These are phyloP conservation scores for Euglossa dilemma DNA, from an alignment of 1,140 invertebrate genomes.

Conservation along the genomic window DNA sequence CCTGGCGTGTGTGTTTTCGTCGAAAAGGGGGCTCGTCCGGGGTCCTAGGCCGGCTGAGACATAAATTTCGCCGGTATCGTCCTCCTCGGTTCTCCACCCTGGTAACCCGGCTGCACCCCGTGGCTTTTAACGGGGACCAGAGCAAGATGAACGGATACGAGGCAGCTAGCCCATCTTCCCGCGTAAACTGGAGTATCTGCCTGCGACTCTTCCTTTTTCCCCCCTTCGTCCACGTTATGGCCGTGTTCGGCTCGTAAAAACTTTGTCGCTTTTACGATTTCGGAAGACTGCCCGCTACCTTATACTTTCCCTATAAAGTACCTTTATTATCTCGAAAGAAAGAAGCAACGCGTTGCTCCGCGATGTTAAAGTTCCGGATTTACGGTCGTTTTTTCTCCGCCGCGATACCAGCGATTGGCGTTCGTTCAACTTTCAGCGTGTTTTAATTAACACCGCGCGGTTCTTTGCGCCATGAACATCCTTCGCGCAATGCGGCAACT, in stretches of 20 bases:
- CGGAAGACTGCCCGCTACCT: neutral
- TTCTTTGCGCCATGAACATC: too few relatives aligned
- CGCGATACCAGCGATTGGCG: too few relatives aligned
- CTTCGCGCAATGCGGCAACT: too few relatives aligned
- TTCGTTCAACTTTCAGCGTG: too few relatives aligned
- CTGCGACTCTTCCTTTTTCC: neutral
- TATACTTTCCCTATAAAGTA: neutral
- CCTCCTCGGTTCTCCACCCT: neutral
- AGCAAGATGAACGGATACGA: conserved; percentile 19
- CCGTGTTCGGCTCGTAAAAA: conserved; percentile 2
- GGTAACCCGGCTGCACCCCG: conserved; percentile 25
- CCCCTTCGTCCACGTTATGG: neutral
- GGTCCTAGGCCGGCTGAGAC: conserved; percentile 27
- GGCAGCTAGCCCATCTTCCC: conserved; percentile 9
- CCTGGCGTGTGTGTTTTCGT: conserved; percentile 35
- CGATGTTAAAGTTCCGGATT: neutral
- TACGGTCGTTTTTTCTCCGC: neutral
- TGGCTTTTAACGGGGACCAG: conserved; percentile 46
- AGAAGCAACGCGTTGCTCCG: neutral
- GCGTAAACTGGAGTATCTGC: conserved; percentile 38
- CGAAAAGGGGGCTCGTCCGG: conserved; percentile 34
- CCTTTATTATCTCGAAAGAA: neutral
- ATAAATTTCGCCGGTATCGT: conserved; percentile 57
- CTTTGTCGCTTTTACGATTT: conserved; percentile 12
- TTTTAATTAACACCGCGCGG: too few relatives aligned